A percentile compares a stretch with the other conserved stretches of the same genome.
Conservation (phyloP, 2,888 invertebrate species). For the Ischnura elegans region DNA sequence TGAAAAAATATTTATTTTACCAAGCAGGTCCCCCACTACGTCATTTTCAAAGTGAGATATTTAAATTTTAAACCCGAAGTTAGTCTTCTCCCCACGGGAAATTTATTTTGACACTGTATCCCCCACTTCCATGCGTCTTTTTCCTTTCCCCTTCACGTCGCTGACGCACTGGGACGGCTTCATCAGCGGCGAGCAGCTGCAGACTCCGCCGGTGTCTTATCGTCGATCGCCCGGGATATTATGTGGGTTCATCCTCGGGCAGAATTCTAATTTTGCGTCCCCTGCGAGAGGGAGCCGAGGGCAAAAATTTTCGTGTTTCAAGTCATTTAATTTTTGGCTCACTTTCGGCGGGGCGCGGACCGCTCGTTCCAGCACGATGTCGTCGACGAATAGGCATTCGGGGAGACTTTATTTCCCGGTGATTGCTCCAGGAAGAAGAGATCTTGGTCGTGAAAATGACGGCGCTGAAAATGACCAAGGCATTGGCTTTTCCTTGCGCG, state of each 20-base stretch:
- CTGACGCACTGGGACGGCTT: too few species aligned
- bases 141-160: too few species aligned
- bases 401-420: background rate
- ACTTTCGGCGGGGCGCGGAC: background rate
- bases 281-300: background rate
- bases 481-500: too few species aligned
- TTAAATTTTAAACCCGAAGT: too few species aligned
- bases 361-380: background rate
- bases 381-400: background rate
- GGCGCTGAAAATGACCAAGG: too few species aligned
- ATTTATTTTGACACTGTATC: too few species aligned
- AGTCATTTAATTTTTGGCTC: constrained; percentile 27
- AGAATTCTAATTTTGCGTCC: background rate
- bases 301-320: background rate
- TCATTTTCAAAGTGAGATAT: too few species aligned
- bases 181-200: background rate
- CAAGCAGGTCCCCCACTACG: too few species aligned
- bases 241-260: background rate
- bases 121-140: too few species aligned
- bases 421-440: background rate
- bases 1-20: too few species aligned
- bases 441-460: background rate
- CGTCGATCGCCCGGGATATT: background rate
- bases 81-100: background rate
- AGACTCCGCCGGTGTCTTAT: background rate